Conservation (phyloP, 2,113 vertebrate genomes). For the Brachyhypopomus gauderio region DNA sequence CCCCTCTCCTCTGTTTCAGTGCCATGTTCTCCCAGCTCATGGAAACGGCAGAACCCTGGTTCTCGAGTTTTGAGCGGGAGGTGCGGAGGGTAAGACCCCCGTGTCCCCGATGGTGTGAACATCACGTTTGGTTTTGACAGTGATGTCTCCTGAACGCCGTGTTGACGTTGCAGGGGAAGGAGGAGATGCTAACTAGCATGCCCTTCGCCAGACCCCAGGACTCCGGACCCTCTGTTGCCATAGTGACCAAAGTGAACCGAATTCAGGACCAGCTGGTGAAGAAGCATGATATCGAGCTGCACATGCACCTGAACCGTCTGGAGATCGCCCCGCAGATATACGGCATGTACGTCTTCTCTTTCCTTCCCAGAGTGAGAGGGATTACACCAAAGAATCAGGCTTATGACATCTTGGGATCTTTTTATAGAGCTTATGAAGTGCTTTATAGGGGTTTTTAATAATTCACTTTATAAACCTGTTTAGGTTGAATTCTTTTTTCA, state of each 20-base stretch:
- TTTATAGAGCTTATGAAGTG: too few relatives aligned
- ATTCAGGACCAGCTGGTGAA: constrained; percentile 97
- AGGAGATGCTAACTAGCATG: constrained; percentile 88
- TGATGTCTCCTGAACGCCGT: neutral
- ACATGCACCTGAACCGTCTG: constrained; percentile 96
- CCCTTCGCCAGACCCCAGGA: constrained; percentile 97
- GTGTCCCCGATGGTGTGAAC: neutral
- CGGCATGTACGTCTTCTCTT: constrained; percentile 87
- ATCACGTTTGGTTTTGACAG: neutral
- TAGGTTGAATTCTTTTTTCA: too few relatives aligned
- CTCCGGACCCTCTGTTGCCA: constrained; percentile 91
- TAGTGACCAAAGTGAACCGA: constrained; percentile 97
- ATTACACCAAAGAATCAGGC: too few relatives aligned
- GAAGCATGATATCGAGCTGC: constrained; percentile 93
- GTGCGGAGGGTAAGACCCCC: constrained; percentile 71
- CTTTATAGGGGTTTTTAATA: too few relatives aligned
- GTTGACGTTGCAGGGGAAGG: constrained; percentile 82
- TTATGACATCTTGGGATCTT: too few relatives aligned
- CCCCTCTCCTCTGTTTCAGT: constrained; percentile 51
- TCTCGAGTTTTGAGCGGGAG: constrained; percentile 78
- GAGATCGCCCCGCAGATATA: constrained; percentile 99
- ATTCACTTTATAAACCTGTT: too few relatives aligned
- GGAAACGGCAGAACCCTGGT: constrained; percentile 81
- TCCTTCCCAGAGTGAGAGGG: too few relatives aligned
- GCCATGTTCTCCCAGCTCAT: constrained; percentile 79